A percentile compares a stretch with the other conserved stretches of the same genome.
phyloP scores from a whole-genome alignment of 1,140 invertebrate species.

The Ceratina australensis region DNA sequence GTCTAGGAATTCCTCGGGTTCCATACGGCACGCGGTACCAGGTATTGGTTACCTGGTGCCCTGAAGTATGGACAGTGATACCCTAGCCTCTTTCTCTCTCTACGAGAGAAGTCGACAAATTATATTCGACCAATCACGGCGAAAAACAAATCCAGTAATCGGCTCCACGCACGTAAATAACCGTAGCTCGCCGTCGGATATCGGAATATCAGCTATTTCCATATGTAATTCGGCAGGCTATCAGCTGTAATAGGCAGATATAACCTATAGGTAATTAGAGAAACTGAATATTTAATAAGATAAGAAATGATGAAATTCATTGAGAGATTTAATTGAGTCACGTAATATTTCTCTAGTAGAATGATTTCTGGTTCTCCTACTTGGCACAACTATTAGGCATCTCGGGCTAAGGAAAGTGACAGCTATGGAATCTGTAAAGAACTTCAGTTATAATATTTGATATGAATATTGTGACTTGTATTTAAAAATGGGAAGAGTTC shows the following conservation, averaged over 20 bases:
- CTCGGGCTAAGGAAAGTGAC: too few species aligned
- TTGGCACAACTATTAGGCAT: too few species aligned
- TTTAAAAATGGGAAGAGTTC: too few species aligned
- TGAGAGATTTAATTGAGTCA: background rate
- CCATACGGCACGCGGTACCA: background rate
- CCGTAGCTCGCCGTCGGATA: background rate
- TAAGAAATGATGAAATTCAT: background rate
- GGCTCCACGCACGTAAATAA: conserved; percentile 31
- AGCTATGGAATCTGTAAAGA: too few species aligned
- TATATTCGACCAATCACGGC: conserved; percentile 42
- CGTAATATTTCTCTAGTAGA: too few species aligned
- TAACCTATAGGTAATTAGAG: conserved; percentile 14
- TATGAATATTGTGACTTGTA: too few species aligned
- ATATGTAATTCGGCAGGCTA: conserved; percentile 35
- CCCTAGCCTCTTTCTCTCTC: too few species aligned
- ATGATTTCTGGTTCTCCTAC: too few species aligned
- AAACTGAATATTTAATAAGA: background rate
- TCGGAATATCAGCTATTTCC: conserved; percentile 41
- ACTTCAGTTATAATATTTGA: too few species aligned
- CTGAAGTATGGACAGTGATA: background rate
- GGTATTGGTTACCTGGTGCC: conserved; percentile 10
- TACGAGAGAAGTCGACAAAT: conserved; percentile 16
- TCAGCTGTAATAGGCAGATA: conserved; percentile 30
- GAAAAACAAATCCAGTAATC: conserved; percentile 35
- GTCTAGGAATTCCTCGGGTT: conserved; percentile 48